phyloP scores from a whole-genome alignment of 2,888 invertebrate species.

The Philereme vetulata region DNA sequence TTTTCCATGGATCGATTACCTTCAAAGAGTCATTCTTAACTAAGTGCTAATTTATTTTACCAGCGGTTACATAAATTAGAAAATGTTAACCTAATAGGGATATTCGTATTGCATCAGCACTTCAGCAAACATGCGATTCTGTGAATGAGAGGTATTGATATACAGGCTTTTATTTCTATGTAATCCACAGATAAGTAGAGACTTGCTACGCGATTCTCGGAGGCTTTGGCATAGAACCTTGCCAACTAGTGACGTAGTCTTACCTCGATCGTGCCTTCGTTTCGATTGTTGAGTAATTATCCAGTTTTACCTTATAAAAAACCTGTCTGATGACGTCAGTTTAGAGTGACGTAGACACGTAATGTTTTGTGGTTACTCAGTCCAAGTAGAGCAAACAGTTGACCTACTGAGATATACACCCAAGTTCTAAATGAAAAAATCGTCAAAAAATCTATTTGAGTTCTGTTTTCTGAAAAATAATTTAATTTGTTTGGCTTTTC shows the following conservation, averaged over 20 bases:
- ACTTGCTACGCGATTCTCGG: slow-evolving; percentile 19
- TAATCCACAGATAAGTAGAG: slow-evolving; percentile 1
- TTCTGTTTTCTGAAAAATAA: not conserved
- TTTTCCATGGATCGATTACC: no score
- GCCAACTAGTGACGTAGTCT: slow-evolving; percentile 32
- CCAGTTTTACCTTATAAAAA: slow-evolving; percentile 17
- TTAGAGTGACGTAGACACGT: slow-evolving; percentile 9
- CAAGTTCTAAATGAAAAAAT: no score
- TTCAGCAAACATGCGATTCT: slow-evolving; percentile 15
- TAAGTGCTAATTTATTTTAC: slow-evolving; percentile 1
- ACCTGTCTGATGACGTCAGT: slow-evolving; percentile 23
- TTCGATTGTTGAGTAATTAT: slow-evolving; percentile 22
- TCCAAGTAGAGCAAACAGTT: not conserved
- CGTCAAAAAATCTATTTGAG: not conserved
- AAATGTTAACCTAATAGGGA: slow-evolving; percentile 17
- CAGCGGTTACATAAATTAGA: slow-evolving; percentile 16
- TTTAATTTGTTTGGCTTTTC: not conserved
- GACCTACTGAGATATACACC: no score
- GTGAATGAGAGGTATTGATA: slow-evolving; percentile 9
- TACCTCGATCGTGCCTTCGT: slow-evolving; percentile 23
- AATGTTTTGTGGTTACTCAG: not conserved
- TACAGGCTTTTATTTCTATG: slow-evolving; percentile 3
- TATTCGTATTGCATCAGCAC: slow-evolving; percentile 24
- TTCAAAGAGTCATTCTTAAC: not conserved
- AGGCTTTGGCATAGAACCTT: slow-evolving; percentile 23